Evolutionary conservation across 23 tunicate genomes (phyloP).

Genomic region (Oikopleura dioica): DNA sequence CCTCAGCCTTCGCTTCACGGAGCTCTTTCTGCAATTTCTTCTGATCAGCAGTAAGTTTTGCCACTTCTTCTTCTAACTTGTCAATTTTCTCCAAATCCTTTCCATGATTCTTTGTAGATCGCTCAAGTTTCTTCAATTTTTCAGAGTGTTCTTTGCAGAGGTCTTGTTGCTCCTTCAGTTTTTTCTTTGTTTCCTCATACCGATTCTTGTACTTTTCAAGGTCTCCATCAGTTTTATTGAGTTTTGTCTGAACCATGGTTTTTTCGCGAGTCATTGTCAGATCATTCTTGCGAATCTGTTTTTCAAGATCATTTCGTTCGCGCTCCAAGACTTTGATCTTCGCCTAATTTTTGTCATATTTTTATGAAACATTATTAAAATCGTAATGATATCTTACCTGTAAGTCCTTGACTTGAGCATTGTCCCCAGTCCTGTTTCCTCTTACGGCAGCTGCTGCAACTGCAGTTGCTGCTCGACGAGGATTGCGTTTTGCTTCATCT

Average conservation of each 20-base stretch:
- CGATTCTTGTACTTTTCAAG: not conserved
- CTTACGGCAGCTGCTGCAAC: not conserved
- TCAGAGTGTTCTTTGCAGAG: conserved; percentile 12
- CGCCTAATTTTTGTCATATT: no score
- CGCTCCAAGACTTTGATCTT: not conserved
- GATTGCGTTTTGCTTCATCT: not conserved
- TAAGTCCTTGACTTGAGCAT: not conserved
- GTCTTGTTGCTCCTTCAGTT: conserved; percentile 14
- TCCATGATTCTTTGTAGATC: conserved; percentile 13
- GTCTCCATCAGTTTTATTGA: not conserved
- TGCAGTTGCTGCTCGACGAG: not conserved
- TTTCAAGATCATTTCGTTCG: not conserved
- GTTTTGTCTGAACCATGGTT: not conserved
- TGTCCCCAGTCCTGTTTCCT: not conserved
- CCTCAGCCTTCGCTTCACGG: not conserved
- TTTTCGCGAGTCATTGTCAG: not conserved
- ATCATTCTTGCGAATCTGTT: not conserved
- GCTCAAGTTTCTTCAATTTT: conserved; percentile 8
- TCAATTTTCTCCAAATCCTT: not conserved
- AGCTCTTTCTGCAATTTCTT: conserved; percentile 11
- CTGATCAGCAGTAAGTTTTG: conserved; percentile 19
- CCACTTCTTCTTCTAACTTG: conserved; percentile 15
- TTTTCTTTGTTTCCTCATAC: conserved; percentile 14
- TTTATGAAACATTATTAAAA: no score
- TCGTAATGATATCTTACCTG: not conserved